Evolutionary conservation across 1,140 invertebrate species (phyloP), one percentile per base, ranked within the genome.

Genomic region (Tribolium castaneum): DNA sequence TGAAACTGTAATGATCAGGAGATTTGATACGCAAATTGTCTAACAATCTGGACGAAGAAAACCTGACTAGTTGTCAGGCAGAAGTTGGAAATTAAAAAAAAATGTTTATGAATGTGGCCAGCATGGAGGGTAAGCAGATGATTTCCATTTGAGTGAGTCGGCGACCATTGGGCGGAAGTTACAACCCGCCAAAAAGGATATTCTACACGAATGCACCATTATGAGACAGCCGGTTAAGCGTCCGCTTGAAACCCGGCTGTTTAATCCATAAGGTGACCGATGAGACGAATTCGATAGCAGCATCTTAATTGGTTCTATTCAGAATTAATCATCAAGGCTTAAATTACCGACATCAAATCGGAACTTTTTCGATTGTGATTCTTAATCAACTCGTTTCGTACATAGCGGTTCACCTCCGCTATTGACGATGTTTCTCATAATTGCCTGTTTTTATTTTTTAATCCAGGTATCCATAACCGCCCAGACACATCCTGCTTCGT

Each of bases 231-330:
- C 51, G 13, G 51, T 52, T 19, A 52, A 52, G 13, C 49, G 13
- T 12, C 16, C 13, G 12, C 16, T 59, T 59, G 59, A 66, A 34
- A 2, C 51, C 16, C 51, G 16, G 12, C 16, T 19, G 16, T 52
- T 52, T 52, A 19, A 52, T 52, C 51, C 51, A 16, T 19, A 52
- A 52, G 51, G 51, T 52, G 51, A 52, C 51, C 51, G 51, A 52
- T 52, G 51, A 52, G 59, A 66, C 59, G 59, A 35, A 35, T 66
- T 14, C 16, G 59, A 66, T 35, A n/a, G 59, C 59, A 30, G 59
- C 59, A 66, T 34, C 59, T 66, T 66, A 66, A 66, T 66, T 66
- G 59, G 59, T 30, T 30, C 59, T 66, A 66, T 66, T 66, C 59
- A 66, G 34, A 66, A 35, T 35, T 34, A 66, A 66, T 66, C 59